A percentile compares a stretch with the other conserved stretches of the same genome.
These are phyloP conservation scores for Agriotes lineatus DNA, from an alignment of 2,888 invertebrate genomes.

Conservation along the genomic window DNA sequence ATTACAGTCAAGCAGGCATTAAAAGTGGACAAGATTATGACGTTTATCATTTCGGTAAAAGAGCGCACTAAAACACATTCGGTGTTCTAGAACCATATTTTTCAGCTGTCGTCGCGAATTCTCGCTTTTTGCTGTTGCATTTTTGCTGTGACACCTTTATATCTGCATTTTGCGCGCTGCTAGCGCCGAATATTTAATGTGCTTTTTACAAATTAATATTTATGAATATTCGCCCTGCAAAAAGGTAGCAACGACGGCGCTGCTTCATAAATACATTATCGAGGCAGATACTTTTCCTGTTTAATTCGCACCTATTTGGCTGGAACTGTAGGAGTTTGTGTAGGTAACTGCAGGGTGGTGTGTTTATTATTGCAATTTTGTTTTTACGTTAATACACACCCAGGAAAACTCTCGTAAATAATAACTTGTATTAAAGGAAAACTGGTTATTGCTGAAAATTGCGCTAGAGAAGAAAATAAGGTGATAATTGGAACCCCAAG, in stretches of 20 bases:
- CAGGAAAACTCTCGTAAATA: too few species aligned
- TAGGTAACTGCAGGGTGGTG: too few species aligned
- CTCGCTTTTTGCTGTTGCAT: constrained; percentile 8
- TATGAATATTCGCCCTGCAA: neutral
- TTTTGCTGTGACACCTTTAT: constrained; percentile 18
- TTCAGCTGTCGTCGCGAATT: neutral
- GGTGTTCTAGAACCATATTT: neutral
- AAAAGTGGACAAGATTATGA: constrained; percentile 14
- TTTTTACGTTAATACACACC: too few species aligned
- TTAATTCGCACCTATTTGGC: neutral
- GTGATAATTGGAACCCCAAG: too few species aligned
- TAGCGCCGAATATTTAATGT: constrained; percentile 11
- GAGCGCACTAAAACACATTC: constrained; percentile 16
- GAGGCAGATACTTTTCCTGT: neutral
- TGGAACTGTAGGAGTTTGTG: too few species aligned
- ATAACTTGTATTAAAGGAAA: too few species aligned
- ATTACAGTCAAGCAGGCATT: neutral
- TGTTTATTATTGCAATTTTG: too few species aligned
- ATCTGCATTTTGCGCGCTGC: constrained; percentile 2
- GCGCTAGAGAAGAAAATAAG: too few species aligned
- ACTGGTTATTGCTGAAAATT: too few species aligned
- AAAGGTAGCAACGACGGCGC: neutral
- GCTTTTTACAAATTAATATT: constrained; percentile 23
- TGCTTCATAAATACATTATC: neutral
- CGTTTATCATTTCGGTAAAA: constrained; percentile 4